Percentiles rank a stretch among this genome's conserved stretches.
Conservation (phyloP, 2,888 invertebrate genomes). For the Andrena marginata region DNA sequence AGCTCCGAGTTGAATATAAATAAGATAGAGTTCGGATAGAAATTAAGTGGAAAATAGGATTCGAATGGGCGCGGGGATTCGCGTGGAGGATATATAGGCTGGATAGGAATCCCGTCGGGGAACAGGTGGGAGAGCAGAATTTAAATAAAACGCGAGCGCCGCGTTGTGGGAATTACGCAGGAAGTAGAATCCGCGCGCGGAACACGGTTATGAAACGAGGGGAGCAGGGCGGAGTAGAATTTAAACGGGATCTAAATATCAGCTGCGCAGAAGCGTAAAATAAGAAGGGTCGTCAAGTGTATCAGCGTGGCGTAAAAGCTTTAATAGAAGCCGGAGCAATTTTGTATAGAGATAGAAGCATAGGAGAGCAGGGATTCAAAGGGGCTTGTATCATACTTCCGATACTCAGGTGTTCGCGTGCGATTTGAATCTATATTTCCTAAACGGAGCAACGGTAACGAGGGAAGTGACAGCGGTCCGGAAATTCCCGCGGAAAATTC, state of each 20-base stretch:
- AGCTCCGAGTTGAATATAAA: constrained; percentile 34
- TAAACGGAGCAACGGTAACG: constrained; percentile 34
- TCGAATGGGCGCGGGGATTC: constrained; percentile 13
- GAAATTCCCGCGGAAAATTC: constrained; percentile 62
- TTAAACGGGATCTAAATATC: constrained; percentile 34
- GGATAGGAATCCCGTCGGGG: constrained; percentile 14
- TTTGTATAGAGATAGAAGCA: too few relatives aligned
- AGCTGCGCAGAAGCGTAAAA: constrained; percentile 16
- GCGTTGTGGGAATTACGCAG: constrained; percentile 19
- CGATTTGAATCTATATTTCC: constrained; percentile 37
- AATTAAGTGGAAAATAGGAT: constrained; percentile 43
- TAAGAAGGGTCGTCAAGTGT: not conserved
- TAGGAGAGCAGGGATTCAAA: too few relatives aligned
- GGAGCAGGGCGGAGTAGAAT: constrained; percentile 22
- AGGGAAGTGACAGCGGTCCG: constrained; percentile 66
- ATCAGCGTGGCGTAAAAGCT: too few relatives aligned
- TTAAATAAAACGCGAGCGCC: constrained; percentile 38
- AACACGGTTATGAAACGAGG: constrained; percentile 27
- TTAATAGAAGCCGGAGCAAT: too few relatives aligned
- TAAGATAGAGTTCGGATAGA: constrained; percentile 27
- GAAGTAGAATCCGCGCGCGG: constrained; percentile 11
- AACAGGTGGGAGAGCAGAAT: constrained; percentile 40
- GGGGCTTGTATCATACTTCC: too few relatives aligned
- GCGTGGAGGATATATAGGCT: not conserved
- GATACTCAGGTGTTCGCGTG: constrained; percentile 12